These are phyloP conservation scores for Anneissia japonica DNA, from an alignment of 35 echinoderm and acorn worm genomes.

Conservation along the genomic window DNA sequence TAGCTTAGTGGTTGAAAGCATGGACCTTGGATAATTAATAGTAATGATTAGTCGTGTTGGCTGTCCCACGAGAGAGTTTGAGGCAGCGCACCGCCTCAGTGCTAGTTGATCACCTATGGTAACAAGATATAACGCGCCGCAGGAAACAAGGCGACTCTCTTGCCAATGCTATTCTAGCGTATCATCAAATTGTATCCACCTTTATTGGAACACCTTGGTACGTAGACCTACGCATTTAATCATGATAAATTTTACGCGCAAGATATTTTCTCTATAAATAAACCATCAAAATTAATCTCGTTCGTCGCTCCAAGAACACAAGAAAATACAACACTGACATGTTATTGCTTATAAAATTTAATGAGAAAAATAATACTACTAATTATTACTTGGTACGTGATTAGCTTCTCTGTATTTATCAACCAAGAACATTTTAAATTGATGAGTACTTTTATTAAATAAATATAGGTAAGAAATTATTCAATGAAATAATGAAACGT, in stretches of 20 bases:
- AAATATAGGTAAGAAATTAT: too few relatives aligned
- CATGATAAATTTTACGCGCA: background rate
- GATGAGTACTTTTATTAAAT: too few relatives aligned
- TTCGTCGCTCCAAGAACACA: too few relatives aligned
- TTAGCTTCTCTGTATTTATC: background rate
- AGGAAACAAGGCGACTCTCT: background rate
- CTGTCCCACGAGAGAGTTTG: background rate
- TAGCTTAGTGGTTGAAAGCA: background rate
- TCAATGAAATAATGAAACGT: too few relatives aligned
- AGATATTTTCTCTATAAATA: background rate
- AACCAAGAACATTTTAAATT: too few relatives aligned
- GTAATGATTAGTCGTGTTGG: background rate
- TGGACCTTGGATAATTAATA: background rate
- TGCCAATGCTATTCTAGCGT: background rate
- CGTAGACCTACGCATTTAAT: background rate
- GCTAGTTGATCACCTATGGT: too few relatives aligned
- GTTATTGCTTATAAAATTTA: conserved; percentile 2
- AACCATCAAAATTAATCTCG: too few relatives aligned
- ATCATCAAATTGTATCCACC: background rate
- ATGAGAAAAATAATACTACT: conserved; percentile 1
- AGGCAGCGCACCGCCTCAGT: background rate
- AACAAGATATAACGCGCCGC: too few relatives aligned
- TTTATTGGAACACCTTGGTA: background rate
- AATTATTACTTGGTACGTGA: background rate
- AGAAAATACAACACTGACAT: background rate